phyloP scores from a whole-genome alignment of 2,113 vertebrate genomes.

The Sorex fumeus region DNA sequence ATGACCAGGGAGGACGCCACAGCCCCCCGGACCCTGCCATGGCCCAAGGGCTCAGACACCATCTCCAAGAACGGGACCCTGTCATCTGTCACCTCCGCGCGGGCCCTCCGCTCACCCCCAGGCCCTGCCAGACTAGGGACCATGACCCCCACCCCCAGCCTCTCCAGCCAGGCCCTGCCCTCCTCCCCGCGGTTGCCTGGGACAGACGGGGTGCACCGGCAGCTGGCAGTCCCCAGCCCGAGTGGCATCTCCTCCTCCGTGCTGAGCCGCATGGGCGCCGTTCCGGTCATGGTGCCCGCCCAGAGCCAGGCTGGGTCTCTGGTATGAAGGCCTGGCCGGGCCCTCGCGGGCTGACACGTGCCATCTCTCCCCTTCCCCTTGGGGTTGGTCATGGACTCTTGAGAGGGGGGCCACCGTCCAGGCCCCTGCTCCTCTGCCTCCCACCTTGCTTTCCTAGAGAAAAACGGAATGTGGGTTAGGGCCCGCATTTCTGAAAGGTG shows the following conservation, averaged over 20 bases:
- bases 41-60: constrained; percentile 93
- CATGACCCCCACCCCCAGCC: constrained; percentile 80
- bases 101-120: constrained; percentile 81
- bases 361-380: constrained; percentile 17
- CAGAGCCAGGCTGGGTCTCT: constrained; percentile 95
- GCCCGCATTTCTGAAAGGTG: constrained; percentile 19
- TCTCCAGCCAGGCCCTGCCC: constrained; percentile 86
- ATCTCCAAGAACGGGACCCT: constrained; percentile 95
- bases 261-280: constrained; percentile 93
- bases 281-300: constrained; percentile 94
- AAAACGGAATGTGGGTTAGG: constrained; percentile 47
- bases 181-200: constrained; percentile 83
- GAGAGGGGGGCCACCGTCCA: neutral
- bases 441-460: neutral
- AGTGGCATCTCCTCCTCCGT: constrained; percentile 86
- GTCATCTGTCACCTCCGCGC: constrained; percentile 92
- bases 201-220: constrained; percentile 88
- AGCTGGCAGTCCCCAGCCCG: constrained; percentile 77
- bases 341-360: neutral
- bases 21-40: constrained; percentile 93
- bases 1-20: constrained; percentile 93
- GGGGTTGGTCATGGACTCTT: neutral
- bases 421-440: neutral
- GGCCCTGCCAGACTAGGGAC: constrained; percentile 60
- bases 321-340: constrained; percentile 86